Percentiles rank a stretch among this genome's conserved stretches.
phyloP scores from a whole-genome alignment of 2,888 invertebrate species.

The Aphidius colemani region DNA sequence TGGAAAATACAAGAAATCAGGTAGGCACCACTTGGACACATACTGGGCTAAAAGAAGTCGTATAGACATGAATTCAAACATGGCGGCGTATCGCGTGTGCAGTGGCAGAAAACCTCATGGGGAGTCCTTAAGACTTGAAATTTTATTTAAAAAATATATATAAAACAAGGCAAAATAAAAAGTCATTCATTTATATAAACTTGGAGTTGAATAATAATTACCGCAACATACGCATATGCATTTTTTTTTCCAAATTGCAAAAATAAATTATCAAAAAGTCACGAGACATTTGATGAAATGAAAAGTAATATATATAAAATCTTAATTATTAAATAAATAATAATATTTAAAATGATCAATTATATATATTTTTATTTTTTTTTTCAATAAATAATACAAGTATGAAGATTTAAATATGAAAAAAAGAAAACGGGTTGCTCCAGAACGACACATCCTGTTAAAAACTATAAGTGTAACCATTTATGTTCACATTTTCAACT shows the following conservation, averaged over 20 bases:
- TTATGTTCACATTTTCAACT: conserved; percentile 20
- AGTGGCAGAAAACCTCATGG: conserved; percentile 12
- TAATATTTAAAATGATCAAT: not conserved
- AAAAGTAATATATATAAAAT: conserved; percentile 7
- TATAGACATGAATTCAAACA: conserved; percentile 17
- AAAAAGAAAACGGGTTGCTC: conserved; percentile 16
- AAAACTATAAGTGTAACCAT: conserved; percentile 26
- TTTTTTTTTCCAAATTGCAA: not conserved
- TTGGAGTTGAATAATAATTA: conserved; percentile 15
- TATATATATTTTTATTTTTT: no score
- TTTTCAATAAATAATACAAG: not conserved
- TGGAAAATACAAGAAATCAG: conserved; percentile 10
- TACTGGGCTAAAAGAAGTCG: conserved; percentile 6
- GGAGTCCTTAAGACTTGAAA: conserved; percentile 9
- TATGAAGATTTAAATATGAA: conserved; percentile 1
- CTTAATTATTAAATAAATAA: conserved; percentile 10
- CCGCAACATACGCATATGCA: no score
- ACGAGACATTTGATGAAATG: not conserved
- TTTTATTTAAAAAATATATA: no score
- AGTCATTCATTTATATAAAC: not conserved
- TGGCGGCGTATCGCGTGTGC: conserved; percentile 24
- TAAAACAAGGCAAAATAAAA: conserved; percentile 20
- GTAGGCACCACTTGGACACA: no score
- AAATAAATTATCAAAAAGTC: conserved; percentile 17
- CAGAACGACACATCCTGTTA: not conserved